Base-by-base conservation (phyloP, 2,113 vertebrate species). In the Odobenus rosmarus region DNA sequence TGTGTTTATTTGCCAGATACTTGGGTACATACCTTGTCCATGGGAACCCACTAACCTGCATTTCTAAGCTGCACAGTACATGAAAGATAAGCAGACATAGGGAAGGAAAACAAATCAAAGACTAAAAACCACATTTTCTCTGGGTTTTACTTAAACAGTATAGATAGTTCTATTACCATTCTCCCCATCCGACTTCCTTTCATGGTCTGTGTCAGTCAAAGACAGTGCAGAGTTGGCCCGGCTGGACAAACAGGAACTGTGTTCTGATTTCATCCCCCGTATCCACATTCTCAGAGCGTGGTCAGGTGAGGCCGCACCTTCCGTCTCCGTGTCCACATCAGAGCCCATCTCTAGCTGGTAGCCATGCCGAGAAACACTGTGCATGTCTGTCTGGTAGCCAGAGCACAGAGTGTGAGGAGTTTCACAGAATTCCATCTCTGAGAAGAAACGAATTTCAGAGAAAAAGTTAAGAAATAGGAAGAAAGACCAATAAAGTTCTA, bases 161-260 rank as follows among this genome's bases (percentile, higher is more conserved):
- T 2, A 67, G 49, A n/a, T 90, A 93, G 91, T 49, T 94, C 94
- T 67, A 98, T 99, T 99, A 99, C 99, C 99, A 46, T 99, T 99
- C 97, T 99, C 99, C n/a, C 99, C 99, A 97, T 99, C 99, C 49
- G 99, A 99, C 98, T 99, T 99, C 98, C 99, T 98, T 98, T 99
- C 99, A 46, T 99, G 99, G 98, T 99, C 99, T 7, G 99, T 99
- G 98, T 99, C 99, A 4, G 99, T 99, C 96, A 99, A 99, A 72
- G 99, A 99, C 84, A 99, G 97, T 0, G 99, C 99, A 0, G 99
- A 99, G 98, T 99, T 99, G 97, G 99, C 99, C 2, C 99, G 99
- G 98, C 99, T 99, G 3, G 99, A 99, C 96, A 99, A 98, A 93
- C 99, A 99, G 86, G 99, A 99, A 97, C 99, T 99, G 96, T 99